Evolutionary conservation across 2,113 vertebrate species (phyloP).

Genomic region (Pygoscelis antarcticus): DNA sequence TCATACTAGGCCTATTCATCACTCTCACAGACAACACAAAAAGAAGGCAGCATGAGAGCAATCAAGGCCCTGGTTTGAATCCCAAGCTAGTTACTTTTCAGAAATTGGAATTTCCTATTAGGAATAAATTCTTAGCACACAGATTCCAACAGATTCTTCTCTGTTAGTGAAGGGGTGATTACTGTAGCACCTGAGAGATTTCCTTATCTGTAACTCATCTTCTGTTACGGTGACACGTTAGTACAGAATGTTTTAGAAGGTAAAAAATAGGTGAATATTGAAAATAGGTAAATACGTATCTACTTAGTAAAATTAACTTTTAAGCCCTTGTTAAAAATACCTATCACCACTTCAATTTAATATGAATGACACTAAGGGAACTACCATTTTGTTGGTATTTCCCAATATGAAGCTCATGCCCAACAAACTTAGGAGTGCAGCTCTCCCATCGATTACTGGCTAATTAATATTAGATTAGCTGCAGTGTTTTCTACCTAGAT

Average conservation of each 20-base stretch:
- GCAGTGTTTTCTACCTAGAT: neutral
- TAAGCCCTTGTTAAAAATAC: neutral
- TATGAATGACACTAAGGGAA: neutral
- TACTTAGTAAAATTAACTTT: neutral
- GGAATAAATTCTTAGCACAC: neutral
- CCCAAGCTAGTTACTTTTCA: neutral
- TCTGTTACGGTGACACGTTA: neutral
- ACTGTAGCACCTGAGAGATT: neutral
- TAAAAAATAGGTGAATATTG: neutral
- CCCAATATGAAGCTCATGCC: neutral
- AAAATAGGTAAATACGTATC: neutral
- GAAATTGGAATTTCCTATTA: neutral
- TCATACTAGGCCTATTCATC: constrained; percentile 33
- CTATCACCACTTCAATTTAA: neutral
- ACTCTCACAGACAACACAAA: constrained; percentile 17
- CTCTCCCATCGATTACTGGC: neutral
- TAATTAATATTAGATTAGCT: neutral
- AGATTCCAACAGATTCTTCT: neutral
- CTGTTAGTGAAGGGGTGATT: neutral
- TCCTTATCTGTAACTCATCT: neutral
- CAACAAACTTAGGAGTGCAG: neutral
- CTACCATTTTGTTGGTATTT: neutral
- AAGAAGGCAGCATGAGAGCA: neutral
- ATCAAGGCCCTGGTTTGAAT: neutral
- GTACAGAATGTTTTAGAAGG: neutral